Percentiles rank a stretch among this genome's conserved stretches.
phyloP scores from a whole-genome alignment of 2,888 invertebrate species.

The Brachypalpus laphriformis region DNA sequence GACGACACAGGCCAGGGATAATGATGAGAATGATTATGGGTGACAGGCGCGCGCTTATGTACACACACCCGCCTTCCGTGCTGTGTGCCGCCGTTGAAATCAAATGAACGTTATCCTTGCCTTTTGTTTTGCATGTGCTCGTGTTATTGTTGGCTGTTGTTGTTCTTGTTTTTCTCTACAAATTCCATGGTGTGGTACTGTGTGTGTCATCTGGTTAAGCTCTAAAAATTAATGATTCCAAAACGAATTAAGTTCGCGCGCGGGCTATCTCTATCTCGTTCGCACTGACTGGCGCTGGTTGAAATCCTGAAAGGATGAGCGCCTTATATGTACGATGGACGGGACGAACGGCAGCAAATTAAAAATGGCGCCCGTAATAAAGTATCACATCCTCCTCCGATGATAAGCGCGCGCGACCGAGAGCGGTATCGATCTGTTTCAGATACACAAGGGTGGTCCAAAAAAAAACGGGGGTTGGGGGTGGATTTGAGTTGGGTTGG shows the following conservation, averaged over 20 bases:
- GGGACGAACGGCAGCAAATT: constrained; percentile 36
- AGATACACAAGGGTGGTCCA: constrained; percentile 42
- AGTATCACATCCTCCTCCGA: constrained; percentile 59
- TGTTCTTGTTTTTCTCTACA: constrained; percentile 37
- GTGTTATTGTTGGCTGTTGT: constrained; percentile 42
- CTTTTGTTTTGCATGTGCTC: constrained; percentile 61
- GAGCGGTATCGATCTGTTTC: constrained; percentile 65
- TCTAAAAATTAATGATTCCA: constrained; percentile 82
- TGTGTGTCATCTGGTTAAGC: constrained; percentile 82
- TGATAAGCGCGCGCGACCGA: constrained; percentile 34
- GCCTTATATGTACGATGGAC: constrained; percentile 3
- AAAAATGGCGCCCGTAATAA: constrained; percentile 72
- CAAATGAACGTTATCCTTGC: constrained; percentile 65
- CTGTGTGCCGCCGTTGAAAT: constrained; percentile 1
- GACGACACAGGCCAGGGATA: constrained; percentile 52
- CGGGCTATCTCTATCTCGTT: constrained; percentile 17
- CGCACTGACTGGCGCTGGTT: background rate
- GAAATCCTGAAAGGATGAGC: constrained; percentile 18
- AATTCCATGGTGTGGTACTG: constrained; percentile 62
- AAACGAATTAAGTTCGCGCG: constrained; percentile 68
- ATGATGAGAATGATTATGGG: constrained; percentile 72
- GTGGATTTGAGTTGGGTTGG: too few relatives aligned
- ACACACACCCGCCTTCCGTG: constrained; percentile 1
- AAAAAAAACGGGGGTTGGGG: background rate
- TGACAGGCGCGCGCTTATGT: constrained; percentile 67